Evolutionary conservation across 2,888 invertebrate species (phyloP), one percentile per base, ranked within the genome.

Genomic region (Aplocera efformata): DNA sequence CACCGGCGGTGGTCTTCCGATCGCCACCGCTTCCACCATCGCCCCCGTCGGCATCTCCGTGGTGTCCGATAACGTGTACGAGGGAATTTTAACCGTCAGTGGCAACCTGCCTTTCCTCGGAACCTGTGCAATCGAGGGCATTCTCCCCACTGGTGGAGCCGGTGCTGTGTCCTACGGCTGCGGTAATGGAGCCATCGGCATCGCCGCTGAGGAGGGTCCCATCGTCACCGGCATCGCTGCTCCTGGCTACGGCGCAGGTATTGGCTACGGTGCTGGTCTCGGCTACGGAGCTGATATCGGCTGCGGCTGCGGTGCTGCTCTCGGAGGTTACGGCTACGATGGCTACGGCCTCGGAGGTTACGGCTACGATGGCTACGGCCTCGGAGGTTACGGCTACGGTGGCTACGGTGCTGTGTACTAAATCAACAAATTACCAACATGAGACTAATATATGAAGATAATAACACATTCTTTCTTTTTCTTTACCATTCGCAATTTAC

Each of bases 61-160:
- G 1, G 32, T 52, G 1, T 70, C 72, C 3, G 72, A 73, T 37
- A 67, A 67, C 42, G 56, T 13, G 5, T 65, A 61, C 26, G 56
- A 58, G 10, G 70, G 68, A 0, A 7, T 36, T 7, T 25, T 70
- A 10, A 27, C 30, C 6, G 59, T 62, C 1, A 48, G 31, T 24
- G 70, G 70, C 10, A 57, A 61, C 41, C 49, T 69, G 49, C 72
- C 72, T 9, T 67, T 65, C 58, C 38, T 70, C 8, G 60, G 64
- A 13, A 50, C 65, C 34, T 63, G 58, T n/a, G 59, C 26, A 32
- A 13, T 71, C 30, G 61, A 67, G 21, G 66, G 64, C n/a, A 39
- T 47, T 8, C 35, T 65, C 29, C 60, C 65, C 8, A 57, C 58
- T 9, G 56, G 39, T 44, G 70, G 67, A 6, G 44, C 53, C 8